phyloP scores from a whole-genome alignment of 1,140 invertebrate species.

The Drosophila tristis region DNA sequence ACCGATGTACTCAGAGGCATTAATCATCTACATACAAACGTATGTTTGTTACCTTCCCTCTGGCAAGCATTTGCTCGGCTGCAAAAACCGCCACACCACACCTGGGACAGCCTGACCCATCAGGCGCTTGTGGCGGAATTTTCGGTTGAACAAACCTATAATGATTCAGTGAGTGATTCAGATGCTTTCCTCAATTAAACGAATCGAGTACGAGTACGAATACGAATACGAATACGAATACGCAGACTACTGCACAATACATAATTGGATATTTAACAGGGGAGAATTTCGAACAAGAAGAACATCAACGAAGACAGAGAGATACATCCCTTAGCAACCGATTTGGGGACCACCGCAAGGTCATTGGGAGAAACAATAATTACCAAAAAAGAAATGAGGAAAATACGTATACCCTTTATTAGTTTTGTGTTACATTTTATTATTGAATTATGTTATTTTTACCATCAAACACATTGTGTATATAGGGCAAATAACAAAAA shows the following conservation, averaged over 20 bases:
- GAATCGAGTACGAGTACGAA: too few species aligned
- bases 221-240: too few species aligned
- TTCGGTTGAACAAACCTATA: conserved; percentile 43
- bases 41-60: conserved; percentile 85
- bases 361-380: conserved; percentile 24
- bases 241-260: not conserved
- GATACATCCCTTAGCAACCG: too few species aligned
- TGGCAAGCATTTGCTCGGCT: conserved; percentile 96
- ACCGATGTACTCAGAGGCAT: not conserved
- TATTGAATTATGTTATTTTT: conserved; percentile 52
- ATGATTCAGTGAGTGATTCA: conserved; percentile 21
- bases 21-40: not conserved
- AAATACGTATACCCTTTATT: conserved; percentile 47
- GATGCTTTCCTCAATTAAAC: conserved; percentile 43
- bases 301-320: too few species aligned
- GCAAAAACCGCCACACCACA: conserved; percentile 97
- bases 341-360: too few species aligned
- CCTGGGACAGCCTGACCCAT: conserved; percentile 94
- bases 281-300: conserved; percentile 1
- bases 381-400: conserved; percentile 26
- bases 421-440: conserved; percentile 54
- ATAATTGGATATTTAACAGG: conserved; percentile 23
- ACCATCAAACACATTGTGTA: conserved; percentile 53
- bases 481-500: conserved; percentile 40
- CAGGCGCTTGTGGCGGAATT: conserved; percentile 86